These are phyloP conservation scores for Brachirus orientalis DNA, from an alignment of 2,113 vertebrate genomes.

Conservation along the genomic window DNA sequence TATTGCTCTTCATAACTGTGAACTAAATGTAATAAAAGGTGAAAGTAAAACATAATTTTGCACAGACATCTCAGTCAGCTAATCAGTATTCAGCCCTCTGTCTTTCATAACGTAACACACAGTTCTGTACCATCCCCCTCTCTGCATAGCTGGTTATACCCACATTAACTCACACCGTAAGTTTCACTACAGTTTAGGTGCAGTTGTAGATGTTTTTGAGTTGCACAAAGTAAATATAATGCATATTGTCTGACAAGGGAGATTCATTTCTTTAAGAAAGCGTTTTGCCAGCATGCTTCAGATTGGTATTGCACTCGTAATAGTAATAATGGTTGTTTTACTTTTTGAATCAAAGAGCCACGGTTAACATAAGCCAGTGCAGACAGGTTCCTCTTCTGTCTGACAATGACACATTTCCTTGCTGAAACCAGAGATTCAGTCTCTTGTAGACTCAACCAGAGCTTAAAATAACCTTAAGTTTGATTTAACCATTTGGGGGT, in stretches of 20 bases:
- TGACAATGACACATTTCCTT: slow-evolving; percentile 62
- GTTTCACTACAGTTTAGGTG: slow-evolving; percentile 16
- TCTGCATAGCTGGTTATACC: neutral
- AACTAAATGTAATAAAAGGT: too few relatives aligned
- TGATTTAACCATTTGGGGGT: slow-evolving; percentile 74
- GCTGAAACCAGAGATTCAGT: slow-evolving; percentile 50
- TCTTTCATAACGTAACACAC: slow-evolving; percentile 18
- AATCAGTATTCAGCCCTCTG: too few relatives aligned
- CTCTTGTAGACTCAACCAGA: slow-evolving; percentile 56
- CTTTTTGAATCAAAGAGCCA: slow-evolving; percentile 7
- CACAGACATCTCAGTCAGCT: too few relatives aligned
- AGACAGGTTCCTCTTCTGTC: slow-evolving; percentile 56
- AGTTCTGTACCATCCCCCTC: slow-evolving; percentile 36
- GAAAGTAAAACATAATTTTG: too few relatives aligned
- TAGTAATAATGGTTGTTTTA: neutral
- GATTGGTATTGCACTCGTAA: neutral
- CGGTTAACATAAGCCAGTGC: slow-evolving; percentile 10
- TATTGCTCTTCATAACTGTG: too few relatives aligned
- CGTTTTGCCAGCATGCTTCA: too few relatives aligned
- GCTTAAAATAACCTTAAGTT: slow-evolving; percentile 77
- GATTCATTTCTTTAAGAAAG: too few relatives aligned
- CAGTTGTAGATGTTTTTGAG: slow-evolving; percentile 2
- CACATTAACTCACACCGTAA: slow-evolving; percentile 21
- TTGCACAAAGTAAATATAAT: slow-evolving; percentile 19
- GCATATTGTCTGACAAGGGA: neutral